Base-by-base conservation (phyloP, 2,113 vertebrate species). In the Pheucticus melanocephalus region DNA sequence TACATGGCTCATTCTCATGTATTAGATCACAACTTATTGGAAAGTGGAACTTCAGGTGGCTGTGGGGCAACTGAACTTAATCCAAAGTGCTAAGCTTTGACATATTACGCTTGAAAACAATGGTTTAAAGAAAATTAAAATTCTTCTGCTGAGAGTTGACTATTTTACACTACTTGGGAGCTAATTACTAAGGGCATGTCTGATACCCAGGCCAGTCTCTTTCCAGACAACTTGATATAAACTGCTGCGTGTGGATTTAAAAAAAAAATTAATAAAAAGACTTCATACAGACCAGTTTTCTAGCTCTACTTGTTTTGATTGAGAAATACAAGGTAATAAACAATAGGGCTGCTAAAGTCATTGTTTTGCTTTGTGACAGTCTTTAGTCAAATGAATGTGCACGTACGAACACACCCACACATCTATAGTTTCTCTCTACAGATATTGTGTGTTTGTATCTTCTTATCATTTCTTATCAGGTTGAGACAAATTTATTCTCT, bases 121-220 rank as follows among this genome's bases (percentile, higher is more conserved):
- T 91, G 9, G 8, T 59, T 93, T 85, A 95, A 98, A 95, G 88
- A 86, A 96, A 97, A 96, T 82, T 90, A 89, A 93, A 97, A 97
- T 95, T 95, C 80, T 92, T 96, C 88, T 94, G 42, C 79, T 69
- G 12, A 11, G 12, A 87, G 31, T 73, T 85, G 48, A 97, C 88
- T 37, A n/a, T 93, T 88, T 96, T 89, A 70, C 65, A 61, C 35
- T 90, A 27, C 45, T 90, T 60, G 47, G 39, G 56, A 95, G 71
- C n/a, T 96, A 95, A 95, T 97, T 95, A 81, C 88, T 72, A 22
- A 42, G 37, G 21, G 4, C 59, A 89, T 59, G 40, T 94, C 86
- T 92, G 72, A 94, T 91, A 79, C 57, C 9, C 64, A 90, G 79
- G 59, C 56, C 19, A 37, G 82, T 95, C 80, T 95, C 70, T 88